Evolutionary conservation across 2,797 vertebrate genomes (phyloP), one percentile per base, ranked within the genome.

Genomic region (Hippoglossus hippoglossus): DNA sequence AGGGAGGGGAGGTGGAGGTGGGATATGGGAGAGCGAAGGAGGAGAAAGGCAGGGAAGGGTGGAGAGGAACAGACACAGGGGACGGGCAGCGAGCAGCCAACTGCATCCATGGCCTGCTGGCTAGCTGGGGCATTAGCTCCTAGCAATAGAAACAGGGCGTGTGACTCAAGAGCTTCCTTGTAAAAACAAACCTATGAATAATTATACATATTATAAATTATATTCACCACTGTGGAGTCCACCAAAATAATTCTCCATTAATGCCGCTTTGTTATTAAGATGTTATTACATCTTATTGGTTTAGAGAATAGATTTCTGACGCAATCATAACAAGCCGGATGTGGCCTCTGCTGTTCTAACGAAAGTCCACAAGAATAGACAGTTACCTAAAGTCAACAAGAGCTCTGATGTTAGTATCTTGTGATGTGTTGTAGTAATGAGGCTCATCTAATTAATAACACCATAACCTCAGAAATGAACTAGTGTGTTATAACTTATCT

Each of bases 1-100:
- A 70, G 44, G 74, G 71, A 73, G 73, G 69, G 58, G 63, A 68
- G 59, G 74, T 73, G 62, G 81, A 81, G 87, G 87, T 71, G 84
- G 85, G 82, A 82, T 88, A 86, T 91, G 68, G 83, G 81, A 81
- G 59, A 73, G 51, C 1, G 56, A 63, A 83, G 73, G 77, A 84
- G 83, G 77, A 85, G 72, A 79, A 67, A 84, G 59, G 61, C 52
- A 77, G 75, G 41, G 77, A 80, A 77, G 82, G 80, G 84, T 73
- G 76, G 86, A 90, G 76, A 80, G 75, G 81, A 68, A 60, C 56
- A 65, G 68, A 77, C 77, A 81, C 82, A 5, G 16, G 80, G 79
- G 79, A 86, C 70, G 70, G 75, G 78, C 79, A 79, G 81, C 76
- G 36, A 76, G 71, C 65, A 81, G 81, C 68, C 39, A 68, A 75